A percentile compares a stretch with the other conserved stretches of the same genome.
Evolutionary conservation across 2,113 vertebrate species (phyloP).

Genomic region (Dryoscopus gambensis): DNA sequence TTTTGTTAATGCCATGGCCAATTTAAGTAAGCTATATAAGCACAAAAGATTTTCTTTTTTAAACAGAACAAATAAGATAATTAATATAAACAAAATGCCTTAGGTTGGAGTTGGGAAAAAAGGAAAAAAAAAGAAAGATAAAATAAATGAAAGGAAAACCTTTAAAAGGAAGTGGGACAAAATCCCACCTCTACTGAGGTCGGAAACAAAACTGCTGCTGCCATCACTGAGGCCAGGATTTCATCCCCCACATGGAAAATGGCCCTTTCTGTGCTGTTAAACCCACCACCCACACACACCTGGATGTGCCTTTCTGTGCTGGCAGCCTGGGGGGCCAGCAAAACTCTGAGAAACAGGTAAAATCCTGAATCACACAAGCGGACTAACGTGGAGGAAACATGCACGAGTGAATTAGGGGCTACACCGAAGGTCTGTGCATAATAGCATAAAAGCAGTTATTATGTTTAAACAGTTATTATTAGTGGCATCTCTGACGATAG

Average conservation of each 20-base stretch:
- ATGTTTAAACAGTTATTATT: neutral
- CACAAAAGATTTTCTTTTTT: neutral
- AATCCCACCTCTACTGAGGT: neutral
- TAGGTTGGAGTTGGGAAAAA: neutral
- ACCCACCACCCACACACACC: neutral
- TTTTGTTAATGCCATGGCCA: neutral
- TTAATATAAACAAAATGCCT: neutral
- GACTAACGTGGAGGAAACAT: accelerated
- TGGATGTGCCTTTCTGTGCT: neutral
- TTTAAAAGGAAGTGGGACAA: neutral
- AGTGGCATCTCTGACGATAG: conserved; percentile 1
- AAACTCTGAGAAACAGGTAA: neutral
- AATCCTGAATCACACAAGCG: neutral
- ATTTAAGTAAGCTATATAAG: neutral
- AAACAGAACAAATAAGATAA: neutral
- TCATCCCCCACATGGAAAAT: neutral
- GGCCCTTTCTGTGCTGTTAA: neutral
- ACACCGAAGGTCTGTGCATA: neutral
- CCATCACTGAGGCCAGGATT: neutral
- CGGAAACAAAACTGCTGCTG: neutral
- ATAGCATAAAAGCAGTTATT: neutral
- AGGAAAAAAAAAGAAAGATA: neutral
- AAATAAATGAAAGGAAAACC: neutral
- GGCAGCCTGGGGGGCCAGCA: neutral
- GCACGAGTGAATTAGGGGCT: neutral